A percentile compares a stretch with the other conserved stretches of the same genome.
Conservation (phyloP, 2,888 invertebrate genomes). For the Apoda limacodes region DNA sequence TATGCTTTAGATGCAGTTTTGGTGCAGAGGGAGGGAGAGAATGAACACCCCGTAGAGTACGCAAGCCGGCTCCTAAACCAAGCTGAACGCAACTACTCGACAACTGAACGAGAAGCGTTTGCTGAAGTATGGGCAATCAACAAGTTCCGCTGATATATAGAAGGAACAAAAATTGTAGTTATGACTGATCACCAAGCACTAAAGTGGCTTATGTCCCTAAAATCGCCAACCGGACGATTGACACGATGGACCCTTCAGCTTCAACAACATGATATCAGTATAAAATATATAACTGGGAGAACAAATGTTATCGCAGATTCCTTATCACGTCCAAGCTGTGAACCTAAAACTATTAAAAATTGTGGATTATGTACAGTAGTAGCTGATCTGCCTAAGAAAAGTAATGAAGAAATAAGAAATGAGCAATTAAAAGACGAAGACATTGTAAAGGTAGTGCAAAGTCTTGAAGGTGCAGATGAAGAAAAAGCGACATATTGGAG, state of each 20-base stretch:
- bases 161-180: slow-evolving; percentile 27
- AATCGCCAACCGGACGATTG: slow-evolving; percentile 35
- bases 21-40: slow-evolving; percentile 17
- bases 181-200: slow-evolving; percentile 41
- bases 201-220: slow-evolving; percentile 33
- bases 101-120: slow-evolving; percentile 32
- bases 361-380: background rate
- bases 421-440: background rate
- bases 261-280: slow-evolving; percentile 29
- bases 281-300: slow-evolving; percentile 32
- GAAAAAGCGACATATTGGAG: background rate
- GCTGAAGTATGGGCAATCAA: slow-evolving; percentile 32
- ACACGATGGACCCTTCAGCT: slow-evolving; percentile 40
- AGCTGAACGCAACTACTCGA: slow-evolving; percentile 29
- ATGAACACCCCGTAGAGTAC: slow-evolving; percentile 20
- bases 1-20: slow-evolving; percentile 22
- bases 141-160: slow-evolving; percentile 34
- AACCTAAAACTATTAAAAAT: background rate
- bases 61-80: slow-evolving; percentile 19
- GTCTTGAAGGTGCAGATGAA: slow-evolving; percentile 1
- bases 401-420: background rate
- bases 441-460: background rate
- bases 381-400: slow-evolving; percentile 12
- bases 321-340: background rate
- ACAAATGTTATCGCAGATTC: slow-evolving; percentile 3